Conservation (phyloP, 2,113 vertebrate species). For the Thalassoma bifasciatum region DNA sequence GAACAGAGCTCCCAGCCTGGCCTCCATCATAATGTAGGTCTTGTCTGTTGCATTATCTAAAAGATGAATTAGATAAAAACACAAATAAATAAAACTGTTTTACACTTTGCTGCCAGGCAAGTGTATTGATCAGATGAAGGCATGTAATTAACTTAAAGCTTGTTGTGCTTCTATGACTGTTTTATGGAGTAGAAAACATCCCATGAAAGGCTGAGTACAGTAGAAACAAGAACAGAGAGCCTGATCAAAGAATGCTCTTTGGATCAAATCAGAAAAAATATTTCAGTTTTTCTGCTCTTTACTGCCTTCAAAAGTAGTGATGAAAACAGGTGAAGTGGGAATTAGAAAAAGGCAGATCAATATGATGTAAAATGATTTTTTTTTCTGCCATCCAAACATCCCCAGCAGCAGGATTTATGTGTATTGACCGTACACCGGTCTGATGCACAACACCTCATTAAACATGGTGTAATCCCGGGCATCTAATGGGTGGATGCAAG, state of each 20-base stretch:
- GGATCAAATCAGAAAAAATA: not conserved
- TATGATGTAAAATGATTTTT: conserved; percentile 8
- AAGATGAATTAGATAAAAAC: not conserved
- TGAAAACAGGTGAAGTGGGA: not conserved
- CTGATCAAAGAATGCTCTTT: not conserved
- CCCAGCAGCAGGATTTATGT: conserved; percentile 43
- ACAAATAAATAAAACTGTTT: not conserved
- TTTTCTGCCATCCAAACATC: conserved; percentile 4
- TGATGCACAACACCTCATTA: conserved; percentile 30
- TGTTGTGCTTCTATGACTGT: not conserved
- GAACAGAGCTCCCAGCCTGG: conserved; percentile 91
- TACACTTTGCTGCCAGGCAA: not conserved
- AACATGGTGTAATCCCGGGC: not conserved
- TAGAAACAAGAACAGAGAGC: not conserved
- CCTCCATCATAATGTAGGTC: conserved; percentile 95
- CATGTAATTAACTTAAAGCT: not conserved
- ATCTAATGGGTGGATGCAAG: not conserved
- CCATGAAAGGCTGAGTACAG: not conserved
- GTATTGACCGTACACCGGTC: conserved; percentile 42
- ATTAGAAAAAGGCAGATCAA: conserved; percentile 6
- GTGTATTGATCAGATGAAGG: not conserved
- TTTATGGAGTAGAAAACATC: not conserved
- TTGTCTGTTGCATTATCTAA: conserved; percentile 87
- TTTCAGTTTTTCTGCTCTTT: not conserved
- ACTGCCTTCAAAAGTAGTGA: not conserved